Conservation (phyloP, 2,113 vertebrate species). For the Conger conger region DNA sequence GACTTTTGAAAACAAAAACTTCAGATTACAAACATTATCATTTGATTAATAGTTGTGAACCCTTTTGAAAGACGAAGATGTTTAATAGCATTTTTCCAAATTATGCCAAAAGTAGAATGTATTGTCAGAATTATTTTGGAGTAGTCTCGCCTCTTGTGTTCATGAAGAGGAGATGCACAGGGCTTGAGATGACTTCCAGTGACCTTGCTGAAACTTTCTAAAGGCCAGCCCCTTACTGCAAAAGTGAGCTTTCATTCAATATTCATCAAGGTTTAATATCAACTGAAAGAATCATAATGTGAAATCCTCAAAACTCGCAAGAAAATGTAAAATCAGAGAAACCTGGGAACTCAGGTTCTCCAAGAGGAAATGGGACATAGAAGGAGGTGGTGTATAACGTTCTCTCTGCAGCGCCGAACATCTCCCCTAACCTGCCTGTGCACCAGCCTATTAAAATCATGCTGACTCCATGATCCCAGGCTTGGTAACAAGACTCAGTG, state of each 20-base stretch:
- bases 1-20: too few species aligned
- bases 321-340: conserved; percentile 9
- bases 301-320: neutral
- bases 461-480: conserved; percentile 39
- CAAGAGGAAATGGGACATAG: conserved; percentile 50
- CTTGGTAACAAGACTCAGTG: conserved; percentile 48
- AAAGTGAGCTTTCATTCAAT: conserved; percentile 63
- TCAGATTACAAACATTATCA: too few species aligned
- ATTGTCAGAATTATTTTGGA: neutral
- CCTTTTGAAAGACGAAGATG: too few species aligned
- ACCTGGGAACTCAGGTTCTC: conserved; percentile 40
- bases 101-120: neutral
- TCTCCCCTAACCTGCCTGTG: neutral
- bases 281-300: conserved; percentile 60
- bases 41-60: too few species aligned
- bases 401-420: neutral
- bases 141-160: neutral
- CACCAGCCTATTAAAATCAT: conserved; percentile 16
- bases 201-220: conserved; percentile 42
- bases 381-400: neutral
- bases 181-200: conserved; percentile 59
- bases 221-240: conserved; percentile 58
- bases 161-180: conserved; percentile 38
- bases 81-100: neutral
- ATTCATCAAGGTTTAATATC: conserved; percentile 67